A percentile compares a stretch with the other conserved stretches of the same genome.
phyloP scores from a whole-genome alignment of 2,113 vertebrate species.

The Gallinago jamesoni region DNA sequence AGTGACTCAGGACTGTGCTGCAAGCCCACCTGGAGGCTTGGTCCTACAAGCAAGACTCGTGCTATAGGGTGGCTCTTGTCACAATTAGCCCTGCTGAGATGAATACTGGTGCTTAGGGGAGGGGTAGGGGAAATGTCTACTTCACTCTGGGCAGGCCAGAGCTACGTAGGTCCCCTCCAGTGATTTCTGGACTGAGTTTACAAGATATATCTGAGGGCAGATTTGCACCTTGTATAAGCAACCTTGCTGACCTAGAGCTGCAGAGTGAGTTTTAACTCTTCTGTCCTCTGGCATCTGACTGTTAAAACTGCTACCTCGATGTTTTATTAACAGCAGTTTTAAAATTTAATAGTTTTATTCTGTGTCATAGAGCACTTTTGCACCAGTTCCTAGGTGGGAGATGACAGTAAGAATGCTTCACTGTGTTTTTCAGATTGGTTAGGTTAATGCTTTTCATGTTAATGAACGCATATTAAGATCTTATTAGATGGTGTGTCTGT shows the following conservation, averaged over 20 bases:
- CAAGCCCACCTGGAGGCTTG: neutral
- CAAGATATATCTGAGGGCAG: neutral
- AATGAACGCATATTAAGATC: neutral
- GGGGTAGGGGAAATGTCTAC: fast-evolving
- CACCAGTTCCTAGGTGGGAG: neutral
- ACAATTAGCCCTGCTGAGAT: neutral
- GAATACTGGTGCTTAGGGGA: neutral
- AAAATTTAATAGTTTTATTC: neutral
- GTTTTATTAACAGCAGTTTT: neutral
- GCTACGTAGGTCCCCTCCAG: neutral
- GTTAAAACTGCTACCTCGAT: neutral
- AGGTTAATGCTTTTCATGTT: neutral
- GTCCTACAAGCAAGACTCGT: neutral
- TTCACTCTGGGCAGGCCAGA: neutral
- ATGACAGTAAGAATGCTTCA: neutral
- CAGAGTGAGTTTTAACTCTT: neutral
- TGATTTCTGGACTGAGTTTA: neutral
- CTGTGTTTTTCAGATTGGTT: neutral
- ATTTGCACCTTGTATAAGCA: neutral
- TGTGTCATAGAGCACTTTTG: neutral
- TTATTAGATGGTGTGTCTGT: neutral
- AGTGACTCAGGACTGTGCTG: neutral
- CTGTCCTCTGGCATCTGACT: neutral
- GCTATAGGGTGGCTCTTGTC: neutral
- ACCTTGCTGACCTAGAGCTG: neutral